Conservation (phyloP, 2,113 vertebrate species). For the Stomatorhinus ivindoensis region DNA sequence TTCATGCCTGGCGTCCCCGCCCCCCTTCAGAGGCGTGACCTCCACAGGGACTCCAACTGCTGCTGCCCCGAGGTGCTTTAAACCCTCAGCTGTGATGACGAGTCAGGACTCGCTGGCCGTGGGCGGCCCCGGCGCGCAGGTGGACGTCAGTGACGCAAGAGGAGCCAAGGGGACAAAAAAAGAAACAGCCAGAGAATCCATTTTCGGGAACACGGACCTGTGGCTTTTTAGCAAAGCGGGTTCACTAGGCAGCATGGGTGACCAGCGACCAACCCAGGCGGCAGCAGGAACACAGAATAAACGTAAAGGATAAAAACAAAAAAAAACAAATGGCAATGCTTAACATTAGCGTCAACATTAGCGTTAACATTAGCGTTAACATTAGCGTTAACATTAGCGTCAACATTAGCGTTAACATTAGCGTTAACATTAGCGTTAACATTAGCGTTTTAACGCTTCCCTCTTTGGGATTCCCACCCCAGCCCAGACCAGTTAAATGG, state of each 20-base stretch:
- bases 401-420: not conserved
- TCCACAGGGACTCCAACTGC: not conserved
- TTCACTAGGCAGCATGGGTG: not conserved
- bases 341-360: too few relatives aligned
- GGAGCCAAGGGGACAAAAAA: not conserved
- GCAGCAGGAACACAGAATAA: not conserved
- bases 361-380: too few relatives aligned
- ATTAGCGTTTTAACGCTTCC: not conserved
- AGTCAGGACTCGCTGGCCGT: not conserved
- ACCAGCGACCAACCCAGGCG: not conserved
- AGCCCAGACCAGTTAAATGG: not conserved
- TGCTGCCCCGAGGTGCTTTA: not conserved
- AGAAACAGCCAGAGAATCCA: not conserved
- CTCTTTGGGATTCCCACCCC: not conserved
- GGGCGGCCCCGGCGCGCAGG: not conserved
- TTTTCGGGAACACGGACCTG: not conserved
- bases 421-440: too few relatives aligned
- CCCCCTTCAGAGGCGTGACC: conserved; percentile 5
- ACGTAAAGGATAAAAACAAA: not conserved
- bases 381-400: too few relatives aligned
- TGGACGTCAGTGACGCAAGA: not conserved
- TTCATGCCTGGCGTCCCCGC: not conserved
- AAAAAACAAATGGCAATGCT: not conserved
- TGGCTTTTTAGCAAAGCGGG: not conserved
- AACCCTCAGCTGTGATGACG: conserved; percentile 1